Percentiles rank a stretch among this genome's conserved stretches.
phyloP scores from a whole-genome alignment of 2,888 invertebrate genomes.

The Leuctra nigra region DNA sequence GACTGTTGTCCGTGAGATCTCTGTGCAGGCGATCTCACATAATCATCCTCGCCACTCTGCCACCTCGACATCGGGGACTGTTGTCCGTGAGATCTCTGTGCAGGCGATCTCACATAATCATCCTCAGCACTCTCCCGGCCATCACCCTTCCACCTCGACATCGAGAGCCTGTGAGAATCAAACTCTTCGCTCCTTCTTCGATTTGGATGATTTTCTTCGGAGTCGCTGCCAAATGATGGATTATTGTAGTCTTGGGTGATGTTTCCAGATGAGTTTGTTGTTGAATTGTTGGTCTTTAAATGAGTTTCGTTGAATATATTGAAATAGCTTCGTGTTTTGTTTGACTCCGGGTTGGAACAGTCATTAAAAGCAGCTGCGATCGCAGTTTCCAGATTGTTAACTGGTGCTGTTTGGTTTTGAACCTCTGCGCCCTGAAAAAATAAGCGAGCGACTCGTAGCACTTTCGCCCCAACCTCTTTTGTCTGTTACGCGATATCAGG shows the following conservation, averaged over 20 bases:
- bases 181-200: no score
- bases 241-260: no score
- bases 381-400: not conserved
- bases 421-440: not conserved
- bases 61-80: not conserved
- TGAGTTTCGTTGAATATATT: not conserved
- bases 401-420: not conserved
- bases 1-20: not conserved
- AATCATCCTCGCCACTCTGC: not conserved
- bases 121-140: not conserved
- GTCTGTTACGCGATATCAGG: no score
- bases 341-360: not conserved
- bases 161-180: no score
- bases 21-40: not conserved
- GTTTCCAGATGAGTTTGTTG: no score
- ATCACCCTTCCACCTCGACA: no score
- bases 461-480: no score
- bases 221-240: no score
- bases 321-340: not conserved
- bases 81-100: not conserved
- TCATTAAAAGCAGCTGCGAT: not conserved
- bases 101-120: no score
- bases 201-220: no score
- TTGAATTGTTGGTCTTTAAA: no score
- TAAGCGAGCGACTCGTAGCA: no score